Evolutionary conservation across 1,140 invertebrate genomes (phyloP), one percentile per base, ranked within the genome.

Genomic region (Brachionus manjavacas): DNA sequence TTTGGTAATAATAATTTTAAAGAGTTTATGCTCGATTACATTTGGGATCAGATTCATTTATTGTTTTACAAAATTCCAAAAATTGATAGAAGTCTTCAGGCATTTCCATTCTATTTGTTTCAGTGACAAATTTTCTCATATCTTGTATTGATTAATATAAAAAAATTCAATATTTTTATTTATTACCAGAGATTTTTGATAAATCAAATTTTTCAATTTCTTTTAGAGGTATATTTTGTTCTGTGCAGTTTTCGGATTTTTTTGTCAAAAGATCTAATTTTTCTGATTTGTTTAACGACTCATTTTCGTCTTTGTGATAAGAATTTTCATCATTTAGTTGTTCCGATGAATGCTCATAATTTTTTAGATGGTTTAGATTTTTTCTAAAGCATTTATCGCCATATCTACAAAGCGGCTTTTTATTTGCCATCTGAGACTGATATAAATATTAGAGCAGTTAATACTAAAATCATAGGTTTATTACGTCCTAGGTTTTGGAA

Each of bases 71-170:
- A 86, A 96, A 94, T 74, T 93, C 90, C 91, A 93, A 95, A 87
- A 95, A 94, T 49, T 92, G 90, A 87, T 93, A 96, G 88, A 97
- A 96, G 89, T 97, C 95, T 66, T 91, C 87, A 11, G 95, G 95
- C 94, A 97, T 96, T 85, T 94, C 91, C 0, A 95, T 92, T 39
- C 95, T 25, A 23, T 64, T 81, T 4, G 20, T 85, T 76, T 85
- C 52, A 12, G 28, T 14, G 9, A 83, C 79, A 23, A 85, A 85
- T 28, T 74, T 85, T 78, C 68, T 39, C n/a, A 86, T 46, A 12
- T 81, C 79, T 41, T 52, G n/a, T 35, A 35, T 12, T 12, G 9
- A 16, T 20, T 20, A 1, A 39, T 41, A n/a, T 9, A 8, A 39
- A 11, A 39, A 41, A 16, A 43, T 43, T 16, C 9, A 25, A 35